These are phyloP conservation scores for Galaxias olidus DNA, from an alignment of 2,797 vertebrate species.

Conservation along the genomic window DNA sequence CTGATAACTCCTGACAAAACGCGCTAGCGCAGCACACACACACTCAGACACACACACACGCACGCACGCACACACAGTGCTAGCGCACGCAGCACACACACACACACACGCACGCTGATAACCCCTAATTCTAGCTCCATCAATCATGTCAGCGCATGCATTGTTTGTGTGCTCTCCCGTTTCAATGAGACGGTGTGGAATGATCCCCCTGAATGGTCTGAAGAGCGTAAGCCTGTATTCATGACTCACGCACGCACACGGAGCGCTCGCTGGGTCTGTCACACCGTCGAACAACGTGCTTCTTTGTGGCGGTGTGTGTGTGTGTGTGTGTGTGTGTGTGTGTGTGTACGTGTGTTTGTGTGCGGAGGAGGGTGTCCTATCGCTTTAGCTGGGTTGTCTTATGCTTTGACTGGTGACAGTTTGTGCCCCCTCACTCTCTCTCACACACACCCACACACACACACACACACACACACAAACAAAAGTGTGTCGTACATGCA, in stretches of 20 bases:
- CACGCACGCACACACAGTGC: not conserved
- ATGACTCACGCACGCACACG: slow-evolving; percentile 53
- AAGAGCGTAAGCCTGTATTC: slow-evolving; percentile 41
- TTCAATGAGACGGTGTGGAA: slow-evolving; percentile 32
- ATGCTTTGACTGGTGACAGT: not conserved
- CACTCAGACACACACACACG: slow-evolving; percentile 12
- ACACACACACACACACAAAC: not conserved
- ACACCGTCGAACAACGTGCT: slow-evolving; percentile 4
- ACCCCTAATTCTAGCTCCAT: slow-evolving; percentile 28
- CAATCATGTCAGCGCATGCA: slow-evolving; percentile 41
- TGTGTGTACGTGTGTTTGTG: slow-evolving; percentile 1
- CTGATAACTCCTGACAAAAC: slow-evolving; percentile 38
- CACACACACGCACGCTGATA: slow-evolving; percentile 45
- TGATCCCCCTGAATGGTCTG: slow-evolving; percentile 40
- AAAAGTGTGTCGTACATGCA: not conserved
- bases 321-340: slow-evolving; percentile 16
- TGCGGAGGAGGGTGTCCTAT: not conserved
- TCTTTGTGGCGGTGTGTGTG: slow-evolving; percentile 17
- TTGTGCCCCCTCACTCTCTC: not conserved
- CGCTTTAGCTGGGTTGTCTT: not conserved
- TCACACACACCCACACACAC: too few relatives aligned
- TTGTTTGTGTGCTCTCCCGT: slow-evolving; percentile 38
- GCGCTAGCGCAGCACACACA: slow-evolving; percentile 15
- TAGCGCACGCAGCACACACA: too few relatives aligned
- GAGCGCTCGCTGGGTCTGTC: slow-evolving; percentile 38